Conservation (phyloP, 2,113 vertebrate species). For the Nerophis ophidion region DNA sequence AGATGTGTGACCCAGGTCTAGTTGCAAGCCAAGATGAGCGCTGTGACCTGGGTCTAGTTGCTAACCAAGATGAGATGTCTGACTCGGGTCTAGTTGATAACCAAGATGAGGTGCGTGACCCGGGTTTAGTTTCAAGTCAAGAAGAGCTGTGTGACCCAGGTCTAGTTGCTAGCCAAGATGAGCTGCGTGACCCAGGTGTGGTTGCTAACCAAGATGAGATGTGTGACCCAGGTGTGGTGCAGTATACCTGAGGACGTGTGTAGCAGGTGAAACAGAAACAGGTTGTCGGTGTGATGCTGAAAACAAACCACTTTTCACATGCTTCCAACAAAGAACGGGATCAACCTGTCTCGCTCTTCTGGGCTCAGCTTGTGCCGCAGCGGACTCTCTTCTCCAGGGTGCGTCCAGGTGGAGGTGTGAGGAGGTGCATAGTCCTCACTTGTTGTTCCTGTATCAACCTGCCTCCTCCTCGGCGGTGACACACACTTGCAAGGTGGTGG, state of each 20-base stretch:
- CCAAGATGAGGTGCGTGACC: slow-evolving; percentile 31
- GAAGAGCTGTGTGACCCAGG: slow-evolving; percentile 30
- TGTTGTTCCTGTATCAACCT: no score
- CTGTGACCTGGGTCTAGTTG: slow-evolving; percentile 19
- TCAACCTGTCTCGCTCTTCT: not conserved
- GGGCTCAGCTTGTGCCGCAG: not conserved
- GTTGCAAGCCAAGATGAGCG: slow-evolving; percentile 10
- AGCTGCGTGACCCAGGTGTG: slow-evolving; percentile 27
- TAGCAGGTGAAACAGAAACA: slow-evolving; percentile 33
- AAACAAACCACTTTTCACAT: not conserved
- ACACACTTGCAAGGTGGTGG: not conserved
- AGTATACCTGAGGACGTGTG: slow-evolving; percentile 31
- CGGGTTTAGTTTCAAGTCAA: not conserved
- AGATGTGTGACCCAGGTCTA: slow-evolving; percentile 27
- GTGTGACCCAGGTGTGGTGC: slow-evolving; percentile 20
- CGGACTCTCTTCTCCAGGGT: not conserved
- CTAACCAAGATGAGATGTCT: slow-evolving; percentile 20
- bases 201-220: slow-evolving; percentile 12
- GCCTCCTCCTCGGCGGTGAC: no score
- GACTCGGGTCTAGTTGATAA: slow-evolving; percentile 5
- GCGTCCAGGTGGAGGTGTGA: no score
- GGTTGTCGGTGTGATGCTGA: no score
- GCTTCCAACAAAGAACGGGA: not conserved
- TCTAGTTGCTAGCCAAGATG: slow-evolving; percentile 1
- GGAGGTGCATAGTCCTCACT: no score